phyloP scores from a whole-genome alignment of 2,113 vertebrate species.

The Cisticola juncidis region DNA sequence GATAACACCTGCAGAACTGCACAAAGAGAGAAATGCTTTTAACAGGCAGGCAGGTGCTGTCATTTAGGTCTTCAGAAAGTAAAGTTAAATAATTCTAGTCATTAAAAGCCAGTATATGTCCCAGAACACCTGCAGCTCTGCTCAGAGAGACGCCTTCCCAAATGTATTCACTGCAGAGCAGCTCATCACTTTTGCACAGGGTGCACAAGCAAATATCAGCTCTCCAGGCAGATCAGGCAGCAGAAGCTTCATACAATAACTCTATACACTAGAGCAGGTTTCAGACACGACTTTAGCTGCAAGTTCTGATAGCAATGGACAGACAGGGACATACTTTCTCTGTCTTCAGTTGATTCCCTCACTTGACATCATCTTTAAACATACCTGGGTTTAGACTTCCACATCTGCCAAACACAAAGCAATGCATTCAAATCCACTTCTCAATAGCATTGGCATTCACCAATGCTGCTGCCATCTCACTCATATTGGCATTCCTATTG shows the following conservation, averaged over 20 bases:
- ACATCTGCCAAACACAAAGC: not conserved
- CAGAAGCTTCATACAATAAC: not conserved
- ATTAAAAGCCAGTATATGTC: not conserved
- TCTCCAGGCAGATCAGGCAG: not conserved
- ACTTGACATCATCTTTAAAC: not conserved
- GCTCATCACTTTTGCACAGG: not conserved
- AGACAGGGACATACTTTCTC: not conserved
- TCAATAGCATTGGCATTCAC: not conserved
- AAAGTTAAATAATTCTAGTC: not conserved
- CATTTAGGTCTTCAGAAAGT: not conserved
- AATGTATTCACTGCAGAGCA: not conserved
- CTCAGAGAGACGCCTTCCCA: not conserved
- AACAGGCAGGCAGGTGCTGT: not conserved
- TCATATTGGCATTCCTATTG: not conserved
- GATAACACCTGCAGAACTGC: not conserved
- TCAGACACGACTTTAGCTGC: not conserved
- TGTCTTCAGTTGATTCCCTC: not conserved
- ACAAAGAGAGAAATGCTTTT: not conserved
- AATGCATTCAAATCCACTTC: not conserved
- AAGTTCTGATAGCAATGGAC: not conserved
- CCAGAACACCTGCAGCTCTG: not conserved
- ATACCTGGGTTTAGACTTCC: not conserved
- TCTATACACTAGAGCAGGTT: not conserved
- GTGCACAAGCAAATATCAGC: not conserved
- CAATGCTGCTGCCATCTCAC: not conserved